Percentiles rank a stretch among this genome's conserved stretches.
Evolutionary conservation across 1,140 invertebrate genomes (phyloP).

Genomic region (Nebria ingens): DNA sequence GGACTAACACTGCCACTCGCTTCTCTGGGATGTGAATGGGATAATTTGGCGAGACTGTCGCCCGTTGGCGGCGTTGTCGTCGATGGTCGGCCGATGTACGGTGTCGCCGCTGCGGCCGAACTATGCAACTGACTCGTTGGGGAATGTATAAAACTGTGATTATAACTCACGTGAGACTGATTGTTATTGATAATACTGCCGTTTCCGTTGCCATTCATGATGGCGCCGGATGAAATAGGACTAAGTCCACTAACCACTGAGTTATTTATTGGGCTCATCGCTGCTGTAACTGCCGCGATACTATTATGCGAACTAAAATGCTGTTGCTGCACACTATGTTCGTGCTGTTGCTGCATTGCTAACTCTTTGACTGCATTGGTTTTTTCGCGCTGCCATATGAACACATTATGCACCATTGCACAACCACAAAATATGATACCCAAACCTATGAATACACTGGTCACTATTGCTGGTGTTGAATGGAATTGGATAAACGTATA

Average conservation of each 20-base stretch:
- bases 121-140: conserved; percentile 4
- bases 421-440: conserved; percentile 86
- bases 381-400: conserved; percentile 85
- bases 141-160: conserved; percentile 28
- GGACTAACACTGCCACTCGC: conserved; percentile 52
- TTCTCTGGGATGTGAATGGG: conserved; percentile 36
- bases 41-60: conserved; percentile 30
- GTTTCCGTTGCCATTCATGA: not conserved
- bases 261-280: not conserved
- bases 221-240: not conserved
- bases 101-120: conserved; percentile 20
- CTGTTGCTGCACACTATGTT: conserved; percentile 19
- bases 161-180: conserved; percentile 29
- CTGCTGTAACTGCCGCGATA: conserved; percentile 20
- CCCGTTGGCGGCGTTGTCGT: conserved; percentile 40
- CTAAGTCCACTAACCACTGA: not conserved
- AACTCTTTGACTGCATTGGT: conserved; percentile 43
- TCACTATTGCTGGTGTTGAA: conserved; percentile 80
- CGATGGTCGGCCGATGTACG: conserved; percentile 35
- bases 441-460: conserved; percentile 75
- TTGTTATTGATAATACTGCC: conserved; percentile 16
- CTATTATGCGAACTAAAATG: conserved; percentile 23
- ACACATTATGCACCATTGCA: conserved; percentile 88
- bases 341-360: conserved; percentile 28
- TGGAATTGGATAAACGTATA: conserved; percentile 89